phyloP scores from a whole-genome alignment of 2,797 vertebrate genomes.

The Perodicticus potto region DNA sequence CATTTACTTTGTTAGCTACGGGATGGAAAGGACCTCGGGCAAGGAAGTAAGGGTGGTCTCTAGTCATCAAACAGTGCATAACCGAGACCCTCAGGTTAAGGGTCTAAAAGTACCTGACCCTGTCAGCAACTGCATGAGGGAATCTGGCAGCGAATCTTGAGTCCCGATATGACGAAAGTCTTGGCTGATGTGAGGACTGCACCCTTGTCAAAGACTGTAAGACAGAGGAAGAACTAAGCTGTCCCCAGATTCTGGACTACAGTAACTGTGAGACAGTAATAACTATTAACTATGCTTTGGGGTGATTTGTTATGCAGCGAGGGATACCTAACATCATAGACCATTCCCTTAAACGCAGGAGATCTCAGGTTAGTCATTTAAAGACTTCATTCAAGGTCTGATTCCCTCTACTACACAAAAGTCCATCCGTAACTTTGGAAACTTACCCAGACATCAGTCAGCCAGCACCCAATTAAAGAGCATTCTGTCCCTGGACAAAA shows the following conservation, averaged over 20 bases:
- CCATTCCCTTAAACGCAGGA: not conserved
- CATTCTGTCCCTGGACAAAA: not conserved
- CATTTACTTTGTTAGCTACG: not conserved
- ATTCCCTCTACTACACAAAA: not conserved
- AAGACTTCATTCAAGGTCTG: constrained; percentile 26
- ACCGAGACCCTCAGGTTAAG: not conserved
- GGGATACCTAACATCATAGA: not conserved
- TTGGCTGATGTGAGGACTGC: not conserved
- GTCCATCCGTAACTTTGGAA: constrained; percentile 31
- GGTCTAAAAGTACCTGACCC: not conserved
- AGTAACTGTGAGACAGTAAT: not conserved
- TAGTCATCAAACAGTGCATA: not conserved
- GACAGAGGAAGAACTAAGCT: not conserved
- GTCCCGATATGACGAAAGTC: not conserved
- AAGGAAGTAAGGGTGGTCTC: not conserved
- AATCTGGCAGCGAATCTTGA: not conserved
- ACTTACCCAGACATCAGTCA: not conserved
- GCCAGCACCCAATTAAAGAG: not conserved
- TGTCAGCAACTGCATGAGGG: not conserved
- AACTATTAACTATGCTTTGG: not conserved
- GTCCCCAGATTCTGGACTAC: not conserved
- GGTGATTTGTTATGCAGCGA: not conserved
- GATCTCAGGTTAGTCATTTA: not conserved
- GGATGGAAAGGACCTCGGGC: not conserved
- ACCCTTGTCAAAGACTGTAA: not conserved